phyloP scores from a whole-genome alignment of 2,888 invertebrate genomes.

The Drosophila lacicola region DNA sequence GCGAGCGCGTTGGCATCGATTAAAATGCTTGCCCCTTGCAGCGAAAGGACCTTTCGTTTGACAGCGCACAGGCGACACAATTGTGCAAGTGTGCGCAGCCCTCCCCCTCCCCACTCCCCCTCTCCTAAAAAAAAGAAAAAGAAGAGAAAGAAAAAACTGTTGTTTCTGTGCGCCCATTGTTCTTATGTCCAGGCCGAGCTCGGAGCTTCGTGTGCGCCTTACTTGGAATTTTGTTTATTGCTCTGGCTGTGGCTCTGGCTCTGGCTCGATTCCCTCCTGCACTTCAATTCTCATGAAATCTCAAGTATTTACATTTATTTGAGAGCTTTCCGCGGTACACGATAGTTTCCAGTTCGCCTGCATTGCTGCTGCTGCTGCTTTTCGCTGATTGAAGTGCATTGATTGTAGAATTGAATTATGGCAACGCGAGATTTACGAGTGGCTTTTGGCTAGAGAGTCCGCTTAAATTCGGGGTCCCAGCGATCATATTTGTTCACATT shows the following conservation, averaged over 20 bases:
- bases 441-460: background rate
- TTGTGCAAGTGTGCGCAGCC: slow-evolving; percentile 49
- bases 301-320: slow-evolving; percentile 72
- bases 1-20: slow-evolving; percentile 59
- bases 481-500: background rate
- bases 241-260: slow-evolving; percentile 32
- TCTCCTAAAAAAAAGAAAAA: slow-evolving; percentile 1
- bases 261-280: slow-evolving; percentile 40
- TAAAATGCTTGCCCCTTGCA: slow-evolving; percentile 53
- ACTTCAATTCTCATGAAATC: slow-evolving; percentile 68
- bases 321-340: slow-evolving; percentile 35
- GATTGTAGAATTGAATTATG: slow-evolving; percentile 59
- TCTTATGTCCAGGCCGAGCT: slow-evolving; percentile 36
- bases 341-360: background rate
- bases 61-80: slow-evolving; percentile 58
- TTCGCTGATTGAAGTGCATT: slow-evolving; percentile 55
- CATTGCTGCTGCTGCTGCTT: slow-evolving; percentile 1
- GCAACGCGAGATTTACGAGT: slow-evolving; percentile 5
- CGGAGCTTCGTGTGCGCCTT: slow-evolving; percentile 43
- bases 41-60: slow-evolving; percentile 55
- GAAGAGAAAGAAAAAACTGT: slow-evolving; percentile 15
- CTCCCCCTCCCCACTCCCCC: background rate
- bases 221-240: slow-evolving; percentile 60
- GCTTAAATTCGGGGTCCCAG: background rate
- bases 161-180: slow-evolving; percentile 61